phyloP scores from a whole-genome alignment of 2,888 invertebrate genomes.

The Cosmopolites sordidus region DNA sequence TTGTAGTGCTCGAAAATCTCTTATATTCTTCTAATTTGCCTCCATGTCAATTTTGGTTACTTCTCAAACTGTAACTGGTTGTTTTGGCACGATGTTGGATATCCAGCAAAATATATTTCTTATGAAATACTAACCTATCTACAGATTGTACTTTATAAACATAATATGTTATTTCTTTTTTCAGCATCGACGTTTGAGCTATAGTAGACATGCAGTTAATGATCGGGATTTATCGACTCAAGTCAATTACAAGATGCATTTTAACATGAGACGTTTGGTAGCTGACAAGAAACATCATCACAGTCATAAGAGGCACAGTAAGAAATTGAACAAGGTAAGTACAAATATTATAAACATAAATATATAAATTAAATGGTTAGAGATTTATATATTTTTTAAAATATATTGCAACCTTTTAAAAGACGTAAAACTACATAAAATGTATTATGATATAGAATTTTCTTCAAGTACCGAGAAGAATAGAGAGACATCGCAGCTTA shows the following conservation, averaged over 20 bases:
- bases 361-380: too few relatives aligned
- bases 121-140: too few relatives aligned
- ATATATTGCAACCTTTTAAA: too few relatives aligned
- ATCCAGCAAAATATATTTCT: too few relatives aligned
- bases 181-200: constrained; percentile 84
- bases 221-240: constrained; percentile 83
- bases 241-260: constrained; percentile 83
- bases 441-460: constrained; percentile 8
- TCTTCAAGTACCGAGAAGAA: constrained; percentile 14
- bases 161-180: too few relatives aligned
- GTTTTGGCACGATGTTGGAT: too few relatives aligned
- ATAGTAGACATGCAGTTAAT: constrained; percentile 86
- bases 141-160: too few relatives aligned
- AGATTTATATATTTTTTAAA: too few relatives aligned
- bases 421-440: neutral
- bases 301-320: constrained; percentile 65
- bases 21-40: too few relatives aligned
- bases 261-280: constrained; percentile 82
- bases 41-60: too few relatives aligned
- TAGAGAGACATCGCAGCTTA: constrained; percentile 10
- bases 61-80: too few relatives aligned
- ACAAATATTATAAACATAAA: neutral
- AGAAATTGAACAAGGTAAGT: constrained; percentile 73
- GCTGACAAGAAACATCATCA: constrained; percentile 82
- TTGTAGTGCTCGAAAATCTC: too few relatives aligned